phyloP scores from a whole-genome alignment of 2,113 vertebrate species.

The Patagioenas fasciata region DNA sequence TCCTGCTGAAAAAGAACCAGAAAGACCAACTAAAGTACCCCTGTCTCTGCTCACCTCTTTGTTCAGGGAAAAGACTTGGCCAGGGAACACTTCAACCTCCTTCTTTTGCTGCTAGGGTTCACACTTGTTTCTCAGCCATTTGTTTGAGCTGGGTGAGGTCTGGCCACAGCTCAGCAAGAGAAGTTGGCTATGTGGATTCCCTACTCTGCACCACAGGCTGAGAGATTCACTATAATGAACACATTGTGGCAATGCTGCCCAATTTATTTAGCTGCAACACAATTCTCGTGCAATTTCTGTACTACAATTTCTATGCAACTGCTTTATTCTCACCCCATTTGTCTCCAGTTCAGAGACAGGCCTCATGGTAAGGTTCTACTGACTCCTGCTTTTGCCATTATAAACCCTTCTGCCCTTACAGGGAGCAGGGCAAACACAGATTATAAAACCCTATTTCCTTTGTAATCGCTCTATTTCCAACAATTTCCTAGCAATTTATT shows the following conservation, averaged over 20 bases:
- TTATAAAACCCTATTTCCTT: neutral
- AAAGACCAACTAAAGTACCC: neutral
- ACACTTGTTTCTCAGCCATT: neutral
- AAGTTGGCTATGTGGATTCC: neutral
- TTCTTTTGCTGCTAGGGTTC: neutral
- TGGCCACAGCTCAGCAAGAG: neutral
- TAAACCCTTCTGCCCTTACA: neutral
- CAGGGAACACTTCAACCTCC: neutral
- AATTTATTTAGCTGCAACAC: neutral
- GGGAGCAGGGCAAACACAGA: neutral
- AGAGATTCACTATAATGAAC: neutral
- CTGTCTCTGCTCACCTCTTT: neutral
- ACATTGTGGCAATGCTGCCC: neutral
- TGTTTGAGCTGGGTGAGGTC: neutral
- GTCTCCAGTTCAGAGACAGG: neutral
- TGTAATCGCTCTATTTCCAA: neutral
- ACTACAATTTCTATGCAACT: neutral
- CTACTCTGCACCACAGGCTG: neutral
- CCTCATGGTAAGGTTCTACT: neutral
- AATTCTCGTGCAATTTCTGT: neutral
- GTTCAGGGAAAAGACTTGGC: neutral
- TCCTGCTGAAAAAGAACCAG: neutral
- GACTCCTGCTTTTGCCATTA: neutral
- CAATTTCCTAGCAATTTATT: neutral
- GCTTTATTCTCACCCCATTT: neutral